phyloP scores from a whole-genome alignment of 2,113 vertebrate species.

The Charina bottae region DNA sequence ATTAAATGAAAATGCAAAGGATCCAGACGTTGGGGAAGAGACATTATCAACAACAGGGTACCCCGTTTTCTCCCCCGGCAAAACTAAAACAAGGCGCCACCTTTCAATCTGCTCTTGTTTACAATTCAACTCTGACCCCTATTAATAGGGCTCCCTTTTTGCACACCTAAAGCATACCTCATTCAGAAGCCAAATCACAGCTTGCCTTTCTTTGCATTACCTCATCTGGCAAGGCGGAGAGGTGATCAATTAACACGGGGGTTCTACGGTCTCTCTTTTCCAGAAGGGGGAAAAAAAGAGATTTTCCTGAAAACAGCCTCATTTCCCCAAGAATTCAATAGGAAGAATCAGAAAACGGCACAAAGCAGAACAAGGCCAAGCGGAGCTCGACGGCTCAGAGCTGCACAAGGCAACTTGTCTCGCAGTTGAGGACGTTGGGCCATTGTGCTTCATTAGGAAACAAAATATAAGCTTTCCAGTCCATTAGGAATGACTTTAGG shows the following conservation, averaged over 20 bases:
- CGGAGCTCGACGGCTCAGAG: conserved; percentile 68
- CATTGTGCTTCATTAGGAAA: conserved; percentile 99
- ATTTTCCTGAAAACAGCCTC: conserved; percentile 12
- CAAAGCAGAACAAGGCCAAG: conserved; percentile 65
- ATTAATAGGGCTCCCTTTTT: not conserved
- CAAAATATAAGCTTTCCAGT: conserved; percentile 99
- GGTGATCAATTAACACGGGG: conserved; percentile 22
- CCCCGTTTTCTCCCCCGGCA: not conserved
- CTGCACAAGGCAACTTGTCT: conserved; percentile 77
- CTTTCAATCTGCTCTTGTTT: conserved; percentile 9
- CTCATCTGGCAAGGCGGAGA: conserved; percentile 46
- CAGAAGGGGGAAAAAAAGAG: not conserved
- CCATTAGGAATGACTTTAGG: conserved; percentile 99
- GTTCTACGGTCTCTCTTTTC: conserved; percentile 27
- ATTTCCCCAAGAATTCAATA: conserved; percentile 27
- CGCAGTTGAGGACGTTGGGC: conserved; percentile 84
- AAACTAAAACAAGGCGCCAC: not conserved
- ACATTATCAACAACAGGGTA: not conserved
- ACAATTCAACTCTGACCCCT: conserved; percentile 20
- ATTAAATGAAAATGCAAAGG: not conserved
- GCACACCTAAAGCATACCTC: rapidly evolving
- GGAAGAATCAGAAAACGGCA: conserved; percentile 39
- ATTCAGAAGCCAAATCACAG: not conserved
- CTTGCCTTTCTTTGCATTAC: conserved; percentile 33
- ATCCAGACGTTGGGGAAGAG: not conserved